Evolutionary conservation across 2,888 invertebrate genomes (phyloP).

Genomic region (Pseudococcus jackbeardsleyi): DNA sequence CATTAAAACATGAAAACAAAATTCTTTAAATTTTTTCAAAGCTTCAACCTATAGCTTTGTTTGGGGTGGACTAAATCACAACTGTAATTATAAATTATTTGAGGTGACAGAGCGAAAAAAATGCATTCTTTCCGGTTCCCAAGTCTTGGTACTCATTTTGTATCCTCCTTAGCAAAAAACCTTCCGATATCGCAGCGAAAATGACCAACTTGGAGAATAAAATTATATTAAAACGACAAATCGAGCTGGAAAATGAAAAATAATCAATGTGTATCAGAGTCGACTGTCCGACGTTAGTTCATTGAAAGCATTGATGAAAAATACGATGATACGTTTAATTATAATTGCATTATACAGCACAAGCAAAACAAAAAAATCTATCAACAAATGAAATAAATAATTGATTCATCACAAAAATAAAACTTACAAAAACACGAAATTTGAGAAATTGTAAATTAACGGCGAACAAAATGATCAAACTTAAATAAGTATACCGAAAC

Average conservation of each 20-base stretch:
- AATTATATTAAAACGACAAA: background rate
- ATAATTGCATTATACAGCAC: slow-evolving; percentile 57
- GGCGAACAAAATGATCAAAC: slow-evolving; percentile 33
- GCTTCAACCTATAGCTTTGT: no score
- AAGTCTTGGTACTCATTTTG: no score
- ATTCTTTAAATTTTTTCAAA: no score
- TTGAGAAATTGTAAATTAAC: slow-evolving; percentile 4
- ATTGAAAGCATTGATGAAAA: background rate
- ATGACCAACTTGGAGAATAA: background rate
- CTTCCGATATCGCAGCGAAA: no score
- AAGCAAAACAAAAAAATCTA: slow-evolving; percentile 59
- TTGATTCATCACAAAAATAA: background rate
- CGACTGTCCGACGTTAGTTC: background rate
- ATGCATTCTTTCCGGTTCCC: no score
- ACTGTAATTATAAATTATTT: no score
- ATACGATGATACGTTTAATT: slow-evolving; percentile 40
- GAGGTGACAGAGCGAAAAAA: no score
- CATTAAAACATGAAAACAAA: no score
- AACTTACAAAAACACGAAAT: slow-evolving; percentile 46
- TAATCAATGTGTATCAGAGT: background rate
- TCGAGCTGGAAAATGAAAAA: background rate
- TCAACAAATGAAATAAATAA: slow-evolving; percentile 54
- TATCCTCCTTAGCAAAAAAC: no score
- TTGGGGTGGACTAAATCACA: no score
- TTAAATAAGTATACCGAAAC: slow-evolving; percentile 12